Conservation (phyloP, 2,797 vertebrate genomes). For the Amphiprion clarkii region DNA sequence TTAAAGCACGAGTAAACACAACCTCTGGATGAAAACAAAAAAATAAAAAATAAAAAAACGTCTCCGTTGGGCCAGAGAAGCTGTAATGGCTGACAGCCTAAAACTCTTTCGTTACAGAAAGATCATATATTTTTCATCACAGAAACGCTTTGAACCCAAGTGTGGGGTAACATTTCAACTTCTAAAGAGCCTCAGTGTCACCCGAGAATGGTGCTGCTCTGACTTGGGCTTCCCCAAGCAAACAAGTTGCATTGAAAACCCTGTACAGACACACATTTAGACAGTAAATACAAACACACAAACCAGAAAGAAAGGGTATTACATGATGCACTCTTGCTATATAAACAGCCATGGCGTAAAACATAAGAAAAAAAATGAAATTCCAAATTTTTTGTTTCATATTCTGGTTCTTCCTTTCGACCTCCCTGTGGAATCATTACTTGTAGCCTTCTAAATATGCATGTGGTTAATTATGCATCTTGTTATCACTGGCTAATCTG, state of each 20-base stretch:
- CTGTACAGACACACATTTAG: conserved; percentile 1
- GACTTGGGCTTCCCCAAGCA: conserved; percentile 37
- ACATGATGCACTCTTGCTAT: background rate
- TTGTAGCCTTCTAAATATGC: conserved; percentile 76
- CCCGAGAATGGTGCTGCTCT: conserved; percentile 32
- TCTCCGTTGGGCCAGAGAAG: conserved; percentile 41
- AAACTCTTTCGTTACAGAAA: conserved; percentile 62
- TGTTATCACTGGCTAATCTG: conserved; percentile 81
- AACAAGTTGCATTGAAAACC: conserved; percentile 38
- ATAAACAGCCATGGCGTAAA: background rate
- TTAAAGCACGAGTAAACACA: conserved; percentile 64
- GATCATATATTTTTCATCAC: conserved; percentile 77
- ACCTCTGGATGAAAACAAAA: conserved; percentile 42
- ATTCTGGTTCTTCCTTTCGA: conserved; percentile 61
- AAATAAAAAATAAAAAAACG: conserved; percentile 19
- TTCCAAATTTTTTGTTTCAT: conserved; percentile 59
- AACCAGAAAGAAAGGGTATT: background rate
- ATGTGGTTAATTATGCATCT: conserved; percentile 82
- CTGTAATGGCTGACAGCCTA: conserved; percentile 68
- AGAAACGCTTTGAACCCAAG: conserved; percentile 64
- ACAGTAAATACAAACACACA: conserved; percentile 20
- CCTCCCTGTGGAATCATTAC: conserved; percentile 76
- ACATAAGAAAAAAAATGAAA: conserved; percentile 5
- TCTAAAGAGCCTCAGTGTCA: conserved; percentile 64
- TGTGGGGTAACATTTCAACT: conserved; percentile 65